These are phyloP conservation scores for Nicator chloris DNA, from an alignment of 2,113 vertebrate genomes.

Conservation along the genomic window DNA sequence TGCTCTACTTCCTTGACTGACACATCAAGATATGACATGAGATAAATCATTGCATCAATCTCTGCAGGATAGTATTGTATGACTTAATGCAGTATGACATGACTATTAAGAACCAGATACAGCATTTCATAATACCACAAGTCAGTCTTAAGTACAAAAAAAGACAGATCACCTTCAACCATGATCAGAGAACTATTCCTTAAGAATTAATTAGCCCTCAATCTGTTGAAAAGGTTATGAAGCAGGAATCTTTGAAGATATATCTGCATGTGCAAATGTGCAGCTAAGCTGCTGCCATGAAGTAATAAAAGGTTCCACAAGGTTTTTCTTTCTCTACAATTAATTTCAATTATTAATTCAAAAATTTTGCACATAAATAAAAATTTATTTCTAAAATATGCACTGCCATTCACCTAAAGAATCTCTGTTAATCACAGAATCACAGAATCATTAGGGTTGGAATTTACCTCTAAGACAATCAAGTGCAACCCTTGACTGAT, in stretches of 20 bases:
- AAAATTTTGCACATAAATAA: not conserved
- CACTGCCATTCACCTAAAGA: not conserved
- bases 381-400: not conserved
- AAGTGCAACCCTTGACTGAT: not conserved
- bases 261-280: not conserved
- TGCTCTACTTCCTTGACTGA: not conserved
- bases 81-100: not conserved
- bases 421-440: not conserved
- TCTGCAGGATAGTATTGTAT: not conserved
- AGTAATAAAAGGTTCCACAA: not conserved
- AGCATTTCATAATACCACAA: not conserved
- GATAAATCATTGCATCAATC: not conserved
- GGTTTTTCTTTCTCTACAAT: not conserved
- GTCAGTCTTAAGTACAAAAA: not conserved
- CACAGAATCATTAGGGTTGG: not conserved
- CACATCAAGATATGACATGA: not conserved
- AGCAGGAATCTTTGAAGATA: not conserved
- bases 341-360: not conserved
- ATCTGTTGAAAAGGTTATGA: not conserved
- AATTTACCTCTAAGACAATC: not conserved
- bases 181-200: not conserved
- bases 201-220: not conserved
- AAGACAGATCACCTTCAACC: not conserved
- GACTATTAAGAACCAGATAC: not conserved
- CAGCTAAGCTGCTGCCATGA: not conserved